Conservation (phyloP, 2,797 vertebrate genomes). For the Triplophysa yarkandensis region DNA sequence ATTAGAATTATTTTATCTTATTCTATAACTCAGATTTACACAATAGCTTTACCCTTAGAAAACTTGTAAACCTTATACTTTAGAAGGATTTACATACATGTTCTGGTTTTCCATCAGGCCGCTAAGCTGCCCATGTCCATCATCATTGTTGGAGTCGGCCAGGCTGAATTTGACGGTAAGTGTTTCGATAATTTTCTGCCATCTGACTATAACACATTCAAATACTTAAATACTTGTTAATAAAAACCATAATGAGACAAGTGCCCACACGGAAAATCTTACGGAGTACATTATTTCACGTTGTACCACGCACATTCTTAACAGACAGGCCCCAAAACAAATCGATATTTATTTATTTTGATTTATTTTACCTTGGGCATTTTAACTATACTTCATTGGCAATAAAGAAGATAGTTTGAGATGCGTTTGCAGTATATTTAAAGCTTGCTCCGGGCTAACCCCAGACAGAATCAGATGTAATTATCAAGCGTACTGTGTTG, state of each 20-base stretch:
- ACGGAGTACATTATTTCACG: not conserved
- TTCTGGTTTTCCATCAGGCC: conserved; percentile 74
- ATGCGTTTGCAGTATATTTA: conserved; percentile 44
- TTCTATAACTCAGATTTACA: not conserved
- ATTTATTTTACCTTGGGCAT: conserved; percentile 32
- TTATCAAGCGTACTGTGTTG: conserved; percentile 35
- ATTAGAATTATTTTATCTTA: not conserved
- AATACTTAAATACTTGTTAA: not conserved
- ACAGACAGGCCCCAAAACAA: not conserved
- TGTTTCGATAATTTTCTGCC: not conserved
- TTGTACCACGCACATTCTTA: not conserved
- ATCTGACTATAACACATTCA: not conserved
- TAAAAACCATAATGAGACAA: not conserved
- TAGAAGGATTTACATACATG: not conserved
- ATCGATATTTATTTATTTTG: conserved; percentile 19
- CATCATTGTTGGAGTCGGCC: conserved; percentile 94
- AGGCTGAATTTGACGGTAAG: conserved; percentile 94
- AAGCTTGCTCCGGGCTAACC: conserved; percentile 65
- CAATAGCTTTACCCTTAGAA: not conserved
- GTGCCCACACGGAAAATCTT: not conserved
- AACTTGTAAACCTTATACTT: too few relatives aligned
- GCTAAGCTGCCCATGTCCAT: conserved; percentile 97
- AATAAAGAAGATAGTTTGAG: conserved; percentile 57
- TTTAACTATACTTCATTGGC: conserved; percentile 50
- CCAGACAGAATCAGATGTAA: conserved; percentile 55